Evolutionary conservation across 2,888 invertebrate species (phyloP).

Genomic region (Cheilosia scutellata): DNA sequence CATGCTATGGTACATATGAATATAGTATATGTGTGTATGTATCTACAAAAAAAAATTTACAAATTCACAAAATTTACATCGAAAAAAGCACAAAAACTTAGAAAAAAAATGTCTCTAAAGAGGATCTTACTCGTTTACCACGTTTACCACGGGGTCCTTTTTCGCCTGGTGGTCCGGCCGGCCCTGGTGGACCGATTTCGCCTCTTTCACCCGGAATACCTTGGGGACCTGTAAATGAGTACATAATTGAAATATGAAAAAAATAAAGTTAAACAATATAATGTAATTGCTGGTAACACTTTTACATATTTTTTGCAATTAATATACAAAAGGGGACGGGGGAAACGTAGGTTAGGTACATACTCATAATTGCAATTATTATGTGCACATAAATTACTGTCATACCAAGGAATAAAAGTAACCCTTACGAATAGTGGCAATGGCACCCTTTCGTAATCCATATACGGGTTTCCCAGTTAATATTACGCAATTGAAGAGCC

Average conservation of each 20-base stretch:
- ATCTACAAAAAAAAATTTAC: constrained; percentile 10
- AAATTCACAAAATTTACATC: constrained; percentile 16
- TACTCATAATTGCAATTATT: constrained; percentile 73
- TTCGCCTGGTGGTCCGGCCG: constrained; percentile 91
- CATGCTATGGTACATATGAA: constrained; percentile 21
- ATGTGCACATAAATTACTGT: constrained; percentile 72
- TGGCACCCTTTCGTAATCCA: constrained; percentile 38
- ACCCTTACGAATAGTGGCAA: constrained; percentile 57
- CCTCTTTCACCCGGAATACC: constrained; percentile 82
- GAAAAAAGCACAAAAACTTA: constrained; percentile 23
- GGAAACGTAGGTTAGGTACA: constrained; percentile 9
- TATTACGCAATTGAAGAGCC: constrained; percentile 70
- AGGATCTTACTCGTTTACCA: constrained; percentile 94
- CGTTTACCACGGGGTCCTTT: constrained; percentile 96
- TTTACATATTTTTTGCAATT: constrained; percentile 38
- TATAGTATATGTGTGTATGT: background rate
- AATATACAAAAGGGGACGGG: constrained; percentile 6
- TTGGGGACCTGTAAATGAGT: constrained; percentile 80
- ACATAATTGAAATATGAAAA: constrained; percentile 21
- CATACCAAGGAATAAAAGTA: constrained; percentile 23
- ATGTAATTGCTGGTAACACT: constrained; percentile 43
- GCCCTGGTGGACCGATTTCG: constrained; percentile 89
- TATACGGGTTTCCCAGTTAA: constrained; percentile 67
- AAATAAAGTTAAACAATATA: constrained; percentile 50
- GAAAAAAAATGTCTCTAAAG: constrained; percentile 24